Conservation (phyloP, 2,113 vertebrate genomes). For the Illadopsis cleaveri region DNA sequence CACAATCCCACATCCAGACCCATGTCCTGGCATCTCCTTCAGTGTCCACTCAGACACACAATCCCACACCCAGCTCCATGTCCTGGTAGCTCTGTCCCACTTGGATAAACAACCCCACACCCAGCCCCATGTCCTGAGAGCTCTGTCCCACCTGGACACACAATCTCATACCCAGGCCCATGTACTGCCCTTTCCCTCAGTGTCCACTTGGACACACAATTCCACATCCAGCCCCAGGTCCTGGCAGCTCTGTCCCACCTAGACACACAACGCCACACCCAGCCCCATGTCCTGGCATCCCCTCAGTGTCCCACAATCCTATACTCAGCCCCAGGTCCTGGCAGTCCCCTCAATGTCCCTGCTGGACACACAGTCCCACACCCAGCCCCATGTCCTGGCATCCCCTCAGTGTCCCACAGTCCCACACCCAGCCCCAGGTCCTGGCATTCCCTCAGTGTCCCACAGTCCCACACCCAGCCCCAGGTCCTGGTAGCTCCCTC, state of each 20-base stretch:
- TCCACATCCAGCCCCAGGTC: not conserved
- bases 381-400: not conserved
- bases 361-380: not conserved
- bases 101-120: too few relatives aligned
- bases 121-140: too few relatives aligned
- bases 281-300: not conserved
- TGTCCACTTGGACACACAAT: accelerated
- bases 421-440: not conserved
- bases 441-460: accelerated
- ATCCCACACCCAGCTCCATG: not conserved
- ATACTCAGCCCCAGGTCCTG: not conserved
- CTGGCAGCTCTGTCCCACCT: too few relatives aligned
- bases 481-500: too few relatives aligned
- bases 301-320: too few relatives aligned
- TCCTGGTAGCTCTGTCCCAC: not conserved
- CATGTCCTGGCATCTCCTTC: too few relatives aligned
- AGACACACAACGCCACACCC: not conserved
- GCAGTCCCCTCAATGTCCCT: not conserved
- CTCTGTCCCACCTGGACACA: not conserved
- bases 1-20: not conserved
- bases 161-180: not conserved
- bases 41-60: not conserved
- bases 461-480: not conserved
- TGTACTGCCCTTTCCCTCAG: not conserved
- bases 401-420: accelerated